These are phyloP conservation scores for Ichneumoninae sp. DNA, from an alignment of 2,888 invertebrate genomes.

Conservation along the genomic window DNA sequence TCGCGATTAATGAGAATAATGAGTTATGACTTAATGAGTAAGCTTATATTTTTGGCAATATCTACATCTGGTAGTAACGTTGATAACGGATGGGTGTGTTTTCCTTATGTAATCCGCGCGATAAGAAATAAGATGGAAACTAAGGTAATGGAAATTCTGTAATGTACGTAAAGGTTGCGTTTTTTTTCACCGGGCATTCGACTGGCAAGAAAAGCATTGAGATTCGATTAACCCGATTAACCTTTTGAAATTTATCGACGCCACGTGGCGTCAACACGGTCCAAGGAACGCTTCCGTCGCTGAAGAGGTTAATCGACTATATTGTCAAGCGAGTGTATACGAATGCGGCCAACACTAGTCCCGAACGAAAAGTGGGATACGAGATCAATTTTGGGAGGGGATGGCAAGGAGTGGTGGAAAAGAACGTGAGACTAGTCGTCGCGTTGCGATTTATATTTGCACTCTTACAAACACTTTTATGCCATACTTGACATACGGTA, in stretches of 20 bases:
- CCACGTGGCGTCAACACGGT: not conserved
- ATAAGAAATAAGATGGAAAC: not conserved
- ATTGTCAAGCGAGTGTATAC: not conserved
- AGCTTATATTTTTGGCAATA: not conserved
- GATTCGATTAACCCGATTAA: not conserved
- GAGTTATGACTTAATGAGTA: no score
- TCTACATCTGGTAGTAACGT: not conserved
- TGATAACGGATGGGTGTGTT: not conserved
- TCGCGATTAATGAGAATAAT: not conserved
- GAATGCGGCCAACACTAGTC: not conserved
- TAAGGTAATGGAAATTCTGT: not conserved
- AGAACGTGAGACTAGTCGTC: not conserved
- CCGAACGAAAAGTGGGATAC: not conserved
- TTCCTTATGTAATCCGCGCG: not conserved
- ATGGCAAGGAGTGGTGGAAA: not conserved
- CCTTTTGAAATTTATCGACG: not conserved
- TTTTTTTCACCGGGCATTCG: not conserved
- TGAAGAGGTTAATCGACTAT: not conserved
- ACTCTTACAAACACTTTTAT: conserved; percentile 4
- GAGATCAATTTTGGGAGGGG: not conserved
- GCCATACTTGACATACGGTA: not conserved
- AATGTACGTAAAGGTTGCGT: not conserved
- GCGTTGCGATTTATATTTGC: conserved; percentile 4
- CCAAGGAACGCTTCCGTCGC: not conserved
- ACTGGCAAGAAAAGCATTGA: not conserved